phyloP scores from a whole-genome alignment of 2,797 vertebrate species.

The Eremophila alpestris region DNA sequence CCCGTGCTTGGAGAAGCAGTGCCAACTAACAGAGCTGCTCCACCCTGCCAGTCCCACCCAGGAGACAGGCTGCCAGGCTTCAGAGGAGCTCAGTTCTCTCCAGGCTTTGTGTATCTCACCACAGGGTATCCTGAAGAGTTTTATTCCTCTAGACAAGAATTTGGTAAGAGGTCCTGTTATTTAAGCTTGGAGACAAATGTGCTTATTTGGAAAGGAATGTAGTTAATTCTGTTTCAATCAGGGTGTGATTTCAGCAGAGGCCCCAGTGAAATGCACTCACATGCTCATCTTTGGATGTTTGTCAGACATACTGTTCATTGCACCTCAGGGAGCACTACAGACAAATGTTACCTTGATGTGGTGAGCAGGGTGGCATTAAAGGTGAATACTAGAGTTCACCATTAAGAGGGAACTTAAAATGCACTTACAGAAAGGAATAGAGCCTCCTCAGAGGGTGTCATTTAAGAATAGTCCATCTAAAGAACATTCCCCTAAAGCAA shows the following conservation, averaged over 20 bases:
- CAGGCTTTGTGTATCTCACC: not conserved
- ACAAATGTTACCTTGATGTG: not conserved
- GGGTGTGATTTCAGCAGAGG: not conserved
- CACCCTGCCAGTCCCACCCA: not conserved
- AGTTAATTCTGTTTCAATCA: not conserved
- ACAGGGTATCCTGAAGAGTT: not conserved
- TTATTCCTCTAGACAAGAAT: not conserved
- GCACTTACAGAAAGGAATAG: not conserved
- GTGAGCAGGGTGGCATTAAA: not conserved
- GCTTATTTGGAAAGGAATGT: not conserved
- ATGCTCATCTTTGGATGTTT: not conserved
- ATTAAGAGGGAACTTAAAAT: not conserved
- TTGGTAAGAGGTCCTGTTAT: not conserved
- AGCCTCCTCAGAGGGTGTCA: conserved; percentile 15
- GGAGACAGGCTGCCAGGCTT: not conserved
- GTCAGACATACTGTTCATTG: not conserved
- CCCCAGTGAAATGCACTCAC: not conserved
- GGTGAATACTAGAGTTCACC: not conserved
- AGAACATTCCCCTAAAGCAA: conserved; percentile 45
- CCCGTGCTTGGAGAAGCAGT: not conserved
- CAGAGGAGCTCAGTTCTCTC: not conserved
- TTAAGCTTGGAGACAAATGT: not conserved
- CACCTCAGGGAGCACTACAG: not conserved
- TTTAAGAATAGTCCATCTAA: conserved; percentile 48
- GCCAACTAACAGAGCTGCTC: accelerated